Evolutionary conservation across 2,888 invertebrate species (phyloP), one percentile per base, ranked within the genome.

Genomic region (Gastracanthus pulcherrimus): DNA sequence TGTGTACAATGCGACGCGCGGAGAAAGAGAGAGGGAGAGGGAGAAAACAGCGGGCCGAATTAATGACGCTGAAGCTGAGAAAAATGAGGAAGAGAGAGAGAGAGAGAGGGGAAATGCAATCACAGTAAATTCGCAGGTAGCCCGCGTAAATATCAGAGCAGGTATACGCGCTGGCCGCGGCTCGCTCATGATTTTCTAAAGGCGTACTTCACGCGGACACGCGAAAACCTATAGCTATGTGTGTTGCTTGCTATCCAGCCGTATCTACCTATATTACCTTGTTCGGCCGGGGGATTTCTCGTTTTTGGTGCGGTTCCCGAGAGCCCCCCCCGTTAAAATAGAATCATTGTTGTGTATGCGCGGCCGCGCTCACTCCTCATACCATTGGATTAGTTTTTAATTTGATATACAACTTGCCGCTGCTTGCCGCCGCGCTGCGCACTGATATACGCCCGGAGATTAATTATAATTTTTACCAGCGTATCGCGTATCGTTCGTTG

Each of bases 361-460:
- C 2, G 7, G n/a, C n/a, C n/a, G n/a, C n/a, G n/a, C n/a, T n/a
- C n/a, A n/a, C n/a, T n/a, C n/a, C 81, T 83, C 81, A 84, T 86
- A 85, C 88, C 87, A 87, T 89, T 86, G 86, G 84, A 89, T 89
- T 89, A 88, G 87, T 89, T 89, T 89, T 89, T 89, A 89, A 89
- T 89, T 89, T 82, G 84, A 75, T 83, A 82, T 79, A 77, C 76
- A 81, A 60, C 77, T 66, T 34, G 60, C 82, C 1, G 31, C 29
- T 66, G 58, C 34, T 19, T 13, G 26, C 36, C 45, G 48, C 29
- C n/a, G 19, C 34, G 6, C 34, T 58, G 38, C 38, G 38, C 60
- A n/a, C 38, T 85, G 85, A 86, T 84, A 86, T 86, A 85, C 84
- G 86, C 86, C 86, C 87, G 85, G 86, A 86, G 86, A 89, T 88